Evolutionary conservation across 2,113 vertebrate species (phyloP).

Genomic region (Brachionichthys hirsutus): DNA sequence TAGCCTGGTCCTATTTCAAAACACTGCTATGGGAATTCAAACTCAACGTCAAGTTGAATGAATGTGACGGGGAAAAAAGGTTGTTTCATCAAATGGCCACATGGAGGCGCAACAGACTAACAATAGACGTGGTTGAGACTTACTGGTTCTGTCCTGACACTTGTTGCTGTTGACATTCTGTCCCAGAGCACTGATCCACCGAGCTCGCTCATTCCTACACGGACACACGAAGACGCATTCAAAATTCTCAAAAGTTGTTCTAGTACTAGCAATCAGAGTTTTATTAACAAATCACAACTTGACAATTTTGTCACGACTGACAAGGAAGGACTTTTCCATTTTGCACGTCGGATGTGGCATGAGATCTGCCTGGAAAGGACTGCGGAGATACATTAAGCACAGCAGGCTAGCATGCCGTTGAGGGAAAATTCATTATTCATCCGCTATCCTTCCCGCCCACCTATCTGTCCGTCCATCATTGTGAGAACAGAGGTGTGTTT

Average conservation of each 20-base stretch:
- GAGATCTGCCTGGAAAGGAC: neutral
- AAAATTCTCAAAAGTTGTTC: no score
- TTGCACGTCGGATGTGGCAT: no score
- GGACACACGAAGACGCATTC: neutral
- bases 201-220: constrained; percentile 90
- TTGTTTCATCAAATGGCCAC: constrained; percentile 39
- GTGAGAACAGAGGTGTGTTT: constrained; percentile 52
- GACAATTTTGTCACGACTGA: neutral
- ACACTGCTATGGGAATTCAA: neutral
- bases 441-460: constrained; percentile 1
- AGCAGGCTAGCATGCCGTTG: no score
- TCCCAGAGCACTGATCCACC: constrained; percentile 89
- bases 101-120: constrained; percentile 50
- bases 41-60: neutral
- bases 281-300: no score
- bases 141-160: constrained; percentile 83
- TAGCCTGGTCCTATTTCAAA: neutral
- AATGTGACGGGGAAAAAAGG: no score
- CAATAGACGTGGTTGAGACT: constrained; percentile 58
- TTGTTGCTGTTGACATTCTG: constrained; percentile 76
- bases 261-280: no score
- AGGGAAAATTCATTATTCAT: no score
- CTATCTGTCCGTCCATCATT: neutral
- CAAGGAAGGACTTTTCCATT: neutral
- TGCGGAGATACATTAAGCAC: neutral